A percentile compares a stretch with the other conserved stretches of the same genome.
phyloP scores from a whole-genome alignment of 2,888 invertebrate genomes.

The Laspeyria flexula region DNA sequence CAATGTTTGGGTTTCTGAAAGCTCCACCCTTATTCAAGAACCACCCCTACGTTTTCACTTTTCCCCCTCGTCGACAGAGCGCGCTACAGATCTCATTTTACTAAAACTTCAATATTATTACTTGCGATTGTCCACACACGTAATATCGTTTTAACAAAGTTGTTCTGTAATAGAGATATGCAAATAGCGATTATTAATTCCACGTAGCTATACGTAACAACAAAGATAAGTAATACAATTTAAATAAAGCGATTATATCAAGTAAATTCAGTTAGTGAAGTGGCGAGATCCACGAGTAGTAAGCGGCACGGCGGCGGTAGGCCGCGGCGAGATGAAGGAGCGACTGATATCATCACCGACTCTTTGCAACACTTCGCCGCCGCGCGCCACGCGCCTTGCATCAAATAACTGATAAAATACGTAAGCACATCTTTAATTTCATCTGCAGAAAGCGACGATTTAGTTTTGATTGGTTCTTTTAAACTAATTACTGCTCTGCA shows the following conservation, averaged over 20 bases:
- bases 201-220: slow-evolving; percentile 46
- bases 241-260: slow-evolving; percentile 68
- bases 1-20: slow-evolving; percentile 34
- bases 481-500: slow-evolving; percentile 31
- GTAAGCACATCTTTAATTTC: slow-evolving; percentile 71
- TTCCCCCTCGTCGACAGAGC: slow-evolving; percentile 64
- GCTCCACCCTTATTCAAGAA: slow-evolving; percentile 40
- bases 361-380: slow-evolving; percentile 73
- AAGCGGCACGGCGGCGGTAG: slow-evolving; percentile 44
- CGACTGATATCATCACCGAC: slow-evolving; percentile 64
- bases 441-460: slow-evolving; percentile 59
- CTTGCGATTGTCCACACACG: background rate
- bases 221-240: slow-evolving; percentile 67
- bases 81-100: slow-evolving; percentile 57
- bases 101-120: background rate
- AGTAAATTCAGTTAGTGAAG: slow-evolving; percentile 59
- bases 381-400: slow-evolving; percentile 72
- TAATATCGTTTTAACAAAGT: slow-evolving; percentile 12
- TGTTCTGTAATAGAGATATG: slow-evolving; percentile 17
- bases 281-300: slow-evolving; percentile 56
- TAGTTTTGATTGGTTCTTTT: slow-evolving; percentile 39
- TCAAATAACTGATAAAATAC: slow-evolving; percentile 75
- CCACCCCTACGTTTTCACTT: slow-evolving; percentile 52
- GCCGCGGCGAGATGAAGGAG: slow-evolving; percentile 77
- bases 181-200: slow-evolving; percentile 29